Evolutionary conservation across 2,113 vertebrate species (phyloP).

Genomic region (Bungarus multicinctus): DNA sequence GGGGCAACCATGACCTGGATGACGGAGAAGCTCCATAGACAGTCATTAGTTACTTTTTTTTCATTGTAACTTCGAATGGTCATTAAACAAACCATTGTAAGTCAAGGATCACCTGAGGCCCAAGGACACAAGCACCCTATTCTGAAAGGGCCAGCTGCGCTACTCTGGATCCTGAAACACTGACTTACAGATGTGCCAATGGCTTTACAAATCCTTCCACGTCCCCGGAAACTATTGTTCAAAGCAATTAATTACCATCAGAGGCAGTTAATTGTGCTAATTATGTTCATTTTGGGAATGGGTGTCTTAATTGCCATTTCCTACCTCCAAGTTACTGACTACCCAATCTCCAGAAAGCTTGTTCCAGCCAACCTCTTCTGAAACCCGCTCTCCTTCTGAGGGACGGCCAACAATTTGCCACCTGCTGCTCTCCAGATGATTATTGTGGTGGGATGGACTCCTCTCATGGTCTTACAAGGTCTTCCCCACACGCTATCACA

Average conservation of each 20-base stretch:
- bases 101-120: neutral
- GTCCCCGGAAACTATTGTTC: constrained; percentile 11
- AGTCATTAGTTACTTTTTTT: neutral
- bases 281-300: constrained; percentile 35
- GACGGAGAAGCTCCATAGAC: too few relatives aligned
- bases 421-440: neutral
- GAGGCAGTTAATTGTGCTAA: constrained; percentile 46
- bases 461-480: neutral
- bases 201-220: neutral
- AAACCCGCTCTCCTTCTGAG: neutral
- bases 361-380: neutral
- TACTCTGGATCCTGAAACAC: neutral
- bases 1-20: too few relatives aligned
- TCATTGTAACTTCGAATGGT: neutral
- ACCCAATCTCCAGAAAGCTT: neutral
- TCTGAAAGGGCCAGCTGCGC: constrained; percentile 2
- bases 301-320: constrained; percentile 39
- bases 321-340: constrained; percentile 14
- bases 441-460: neutral
- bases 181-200: constrained; percentile 9
- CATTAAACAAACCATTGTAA: neutral
- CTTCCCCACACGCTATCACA: neutral
- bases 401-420: neutral
- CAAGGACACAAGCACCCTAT: neutral
- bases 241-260: constrained; percentile 27